A percentile compares a stretch with the other conserved stretches of the same genome.
phyloP scores from a whole-genome alignment of 2,797 vertebrate genomes.

The Sebastes itinus region DNA sequence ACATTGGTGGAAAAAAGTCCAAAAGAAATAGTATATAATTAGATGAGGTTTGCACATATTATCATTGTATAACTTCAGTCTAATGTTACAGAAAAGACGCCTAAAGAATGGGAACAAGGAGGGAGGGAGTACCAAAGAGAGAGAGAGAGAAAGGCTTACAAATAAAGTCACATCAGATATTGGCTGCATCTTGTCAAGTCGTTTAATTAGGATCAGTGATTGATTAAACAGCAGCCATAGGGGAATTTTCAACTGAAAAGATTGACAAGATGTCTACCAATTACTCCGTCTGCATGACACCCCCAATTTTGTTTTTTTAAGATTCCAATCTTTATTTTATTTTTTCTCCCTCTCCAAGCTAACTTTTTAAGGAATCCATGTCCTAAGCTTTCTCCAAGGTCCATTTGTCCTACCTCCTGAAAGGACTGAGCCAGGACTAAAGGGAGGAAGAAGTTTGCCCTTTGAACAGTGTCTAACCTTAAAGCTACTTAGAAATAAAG shows the following conservation, averaged over 20 bases:
- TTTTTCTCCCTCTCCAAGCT: not conserved
- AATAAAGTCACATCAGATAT: slow-evolving; percentile 10
- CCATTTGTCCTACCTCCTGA: slow-evolving; percentile 3
- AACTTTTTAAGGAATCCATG: slow-evolving; percentile 27
- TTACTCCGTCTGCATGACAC: slow-evolving; percentile 16
- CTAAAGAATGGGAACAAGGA: not conserved
- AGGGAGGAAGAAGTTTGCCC: not conserved
- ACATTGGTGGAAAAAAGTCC: not conserved
- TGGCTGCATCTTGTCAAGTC: slow-evolving; percentile 20
- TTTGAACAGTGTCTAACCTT: slow-evolving; percentile 28
- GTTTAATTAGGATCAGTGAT: slow-evolving; percentile 44
- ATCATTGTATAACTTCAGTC: not conserved
- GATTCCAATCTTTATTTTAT: not conserved
- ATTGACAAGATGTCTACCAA: slow-evolving; percentile 40
- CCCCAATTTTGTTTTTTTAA: not conserved
- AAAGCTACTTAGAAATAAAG: slow-evolving; percentile 23
- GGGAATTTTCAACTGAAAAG: slow-evolving; percentile 44
- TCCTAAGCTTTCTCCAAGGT: not conserved
- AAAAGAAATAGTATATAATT: not conserved
- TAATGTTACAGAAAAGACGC: not conserved
- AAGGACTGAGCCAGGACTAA: not conserved
- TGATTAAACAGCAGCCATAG: slow-evolving; percentile 43
- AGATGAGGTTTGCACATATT: not conserved
- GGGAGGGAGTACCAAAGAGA: not conserved
- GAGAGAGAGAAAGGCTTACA: not conserved